phyloP scores from a whole-genome alignment of 2,113 vertebrate genomes.

The Isurus oxyrinchus region DNA sequence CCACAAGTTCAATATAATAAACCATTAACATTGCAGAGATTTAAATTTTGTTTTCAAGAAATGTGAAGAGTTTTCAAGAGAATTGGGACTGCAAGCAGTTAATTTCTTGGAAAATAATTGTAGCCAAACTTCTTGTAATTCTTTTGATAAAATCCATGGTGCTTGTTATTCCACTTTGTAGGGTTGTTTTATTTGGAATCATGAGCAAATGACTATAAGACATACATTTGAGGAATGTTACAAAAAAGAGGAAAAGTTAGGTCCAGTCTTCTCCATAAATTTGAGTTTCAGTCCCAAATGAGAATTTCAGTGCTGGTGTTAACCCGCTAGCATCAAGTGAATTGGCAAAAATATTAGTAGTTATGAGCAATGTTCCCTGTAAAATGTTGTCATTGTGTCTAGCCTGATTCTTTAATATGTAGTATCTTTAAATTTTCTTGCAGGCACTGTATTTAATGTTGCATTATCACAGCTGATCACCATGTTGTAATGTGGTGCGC shows the following conservation, averaged over 20 bases:
- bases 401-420: background rate
- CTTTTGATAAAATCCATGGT: conserved; percentile 1
- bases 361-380: background rate
- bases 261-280: background rate
- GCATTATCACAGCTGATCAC: too few species aligned
- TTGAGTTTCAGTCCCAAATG: background rate
- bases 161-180: conserved; percentile 16
- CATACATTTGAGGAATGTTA: conserved; percentile 16
- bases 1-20: background rate
- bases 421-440: background rate
- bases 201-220: background rate
- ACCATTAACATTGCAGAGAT: background rate
- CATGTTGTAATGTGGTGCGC: too few species aligned
- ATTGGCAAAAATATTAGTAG: background rate
- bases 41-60: background rate
- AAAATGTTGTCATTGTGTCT: background rate
- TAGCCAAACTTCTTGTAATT: background rate
- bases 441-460: background rate
- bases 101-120: conserved; percentile 12
- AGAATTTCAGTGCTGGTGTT: background rate
- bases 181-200: conserved; percentile 20
- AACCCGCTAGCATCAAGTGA: background rate
- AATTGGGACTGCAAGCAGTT: background rate
- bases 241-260: background rate
- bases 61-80: background rate